Conservation (phyloP, 2,797 vertebrate species). For the Rhinophrynus dorsalis region DNA sequence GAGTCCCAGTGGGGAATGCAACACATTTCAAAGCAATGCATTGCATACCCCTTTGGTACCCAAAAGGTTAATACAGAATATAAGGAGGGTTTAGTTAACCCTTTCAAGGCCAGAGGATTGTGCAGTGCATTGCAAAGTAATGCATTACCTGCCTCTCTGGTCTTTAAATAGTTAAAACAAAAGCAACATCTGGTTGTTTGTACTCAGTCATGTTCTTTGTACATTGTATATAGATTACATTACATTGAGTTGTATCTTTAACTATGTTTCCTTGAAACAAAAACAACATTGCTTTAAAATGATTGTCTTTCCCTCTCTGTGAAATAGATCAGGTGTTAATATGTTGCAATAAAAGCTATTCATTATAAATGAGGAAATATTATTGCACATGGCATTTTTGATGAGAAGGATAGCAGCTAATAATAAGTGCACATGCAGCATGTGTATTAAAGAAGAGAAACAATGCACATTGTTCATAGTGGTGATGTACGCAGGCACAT, state of each 20-base stretch:
- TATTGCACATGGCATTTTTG: conserved; percentile 46
- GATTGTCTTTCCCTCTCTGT: conserved; percentile 25
- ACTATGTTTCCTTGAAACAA: conserved; percentile 19
- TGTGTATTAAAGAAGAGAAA: not conserved
- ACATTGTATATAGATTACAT: conserved; percentile 23
- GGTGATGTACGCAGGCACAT: conserved; percentile 28
- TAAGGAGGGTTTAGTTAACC: too few species aligned
- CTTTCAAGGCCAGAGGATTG: too few species aligned
- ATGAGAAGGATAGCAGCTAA: conserved; percentile 37
- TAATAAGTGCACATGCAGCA: conserved; percentile 14
- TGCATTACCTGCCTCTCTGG: too few species aligned
- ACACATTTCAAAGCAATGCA: too few species aligned
- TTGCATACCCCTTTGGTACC: too few species aligned
- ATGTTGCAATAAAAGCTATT: conserved; percentile 40
- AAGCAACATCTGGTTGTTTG: conserved; percentile 17
- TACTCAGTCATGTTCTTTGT: conserved; percentile 22
- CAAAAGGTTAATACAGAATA: too few species aligned
- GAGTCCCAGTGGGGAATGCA: too few species aligned
- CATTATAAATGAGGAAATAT: conserved; percentile 38
- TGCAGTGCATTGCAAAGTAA: too few species aligned
- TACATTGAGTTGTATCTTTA: conserved; percentile 15
- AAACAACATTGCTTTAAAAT: conserved; percentile 28
- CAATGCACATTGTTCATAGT: conserved; percentile 19
- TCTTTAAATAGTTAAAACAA: too few species aligned
- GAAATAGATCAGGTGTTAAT: conserved; percentile 48